A percentile compares a stretch with the other conserved stretches of the same genome.
Evolutionary conservation across 2,888 invertebrate genomes (phyloP).

Genomic region (Cryptocephalus moraei): DNA sequence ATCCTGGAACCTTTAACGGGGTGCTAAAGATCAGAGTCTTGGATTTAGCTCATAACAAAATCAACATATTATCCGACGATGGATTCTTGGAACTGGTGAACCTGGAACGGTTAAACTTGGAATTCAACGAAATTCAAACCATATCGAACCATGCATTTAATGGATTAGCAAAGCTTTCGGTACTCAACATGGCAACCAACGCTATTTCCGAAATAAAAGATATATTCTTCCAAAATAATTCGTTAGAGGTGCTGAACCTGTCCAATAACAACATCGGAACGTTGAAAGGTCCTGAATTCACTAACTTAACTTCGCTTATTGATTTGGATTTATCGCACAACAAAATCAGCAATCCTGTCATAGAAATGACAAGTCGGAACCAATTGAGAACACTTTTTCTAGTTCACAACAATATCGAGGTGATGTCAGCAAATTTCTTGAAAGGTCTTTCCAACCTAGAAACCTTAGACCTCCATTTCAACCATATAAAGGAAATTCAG

Average conservation of each 20-base stretch:
- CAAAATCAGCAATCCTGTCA: slow-evolving; percentile 16
- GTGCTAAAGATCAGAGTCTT: slow-evolving; percentile 31
- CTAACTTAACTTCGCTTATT: slow-evolving; percentile 22
- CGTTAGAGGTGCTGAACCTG: slow-evolving; percentile 24
- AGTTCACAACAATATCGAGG: slow-evolving; percentile 24
- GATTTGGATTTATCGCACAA: slow-evolving; percentile 26
- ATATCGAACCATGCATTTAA: slow-evolving; percentile 26
- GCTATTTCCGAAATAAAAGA: slow-evolving; percentile 18
- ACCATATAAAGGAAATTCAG: slow-evolving; percentile 23
- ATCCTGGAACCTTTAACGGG: slow-evolving; percentile 30
- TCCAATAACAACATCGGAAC: slow-evolving; percentile 23
- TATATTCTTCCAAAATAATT: slow-evolving; percentile 18
- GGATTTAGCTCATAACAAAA: slow-evolving; percentile 28
- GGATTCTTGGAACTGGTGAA: slow-evolving; percentile 30
- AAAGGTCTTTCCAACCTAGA: slow-evolving; percentile 25
- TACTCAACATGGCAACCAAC: slow-evolving; percentile 29
- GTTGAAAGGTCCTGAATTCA: slow-evolving; percentile 24
- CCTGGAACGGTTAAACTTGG: slow-evolving; percentile 24
- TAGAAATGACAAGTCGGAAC: slow-evolving; percentile 15
- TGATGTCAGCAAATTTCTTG: slow-evolving; percentile 21
- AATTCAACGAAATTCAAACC: slow-evolving; percentile 24
- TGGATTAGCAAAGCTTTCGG: slow-evolving; percentile 23
- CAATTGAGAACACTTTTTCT: slow-evolving; percentile 24
- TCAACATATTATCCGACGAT: slow-evolving; percentile 25
- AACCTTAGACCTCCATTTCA: slow-evolving; percentile 26